Conservation (phyloP, 2,113 vertebrate species). For the Cyprinodon brontotheroides region DNA sequence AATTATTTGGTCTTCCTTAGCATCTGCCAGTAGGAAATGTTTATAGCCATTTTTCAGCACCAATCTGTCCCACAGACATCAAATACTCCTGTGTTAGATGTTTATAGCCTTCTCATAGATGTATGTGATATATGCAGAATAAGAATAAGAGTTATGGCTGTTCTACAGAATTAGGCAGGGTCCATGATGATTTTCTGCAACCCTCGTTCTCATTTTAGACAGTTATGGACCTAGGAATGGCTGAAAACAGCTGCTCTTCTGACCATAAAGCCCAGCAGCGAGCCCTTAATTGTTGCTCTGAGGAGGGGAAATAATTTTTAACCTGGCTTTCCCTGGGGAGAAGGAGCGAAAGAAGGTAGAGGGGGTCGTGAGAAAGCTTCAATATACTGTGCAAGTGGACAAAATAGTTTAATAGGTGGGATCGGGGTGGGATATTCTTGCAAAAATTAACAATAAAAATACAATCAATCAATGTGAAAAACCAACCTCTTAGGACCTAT, state of each 20-base stretch:
- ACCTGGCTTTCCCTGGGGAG: constrained; percentile 52
- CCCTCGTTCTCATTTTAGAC: constrained; percentile 61
- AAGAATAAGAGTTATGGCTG: constrained; percentile 65
- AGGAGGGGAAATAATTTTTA: constrained; percentile 68
- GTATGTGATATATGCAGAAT: constrained; percentile 67
- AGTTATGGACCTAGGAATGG: constrained; percentile 75
- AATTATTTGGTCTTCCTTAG: constrained; percentile 41
- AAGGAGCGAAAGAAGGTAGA: constrained; percentile 42
- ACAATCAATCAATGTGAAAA: no score
- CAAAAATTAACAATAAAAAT: background rate
- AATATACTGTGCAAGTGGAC: constrained; percentile 39
- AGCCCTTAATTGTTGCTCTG: constrained; percentile 76
- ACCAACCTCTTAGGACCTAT: background rate
- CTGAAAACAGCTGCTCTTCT: constrained; percentile 78
- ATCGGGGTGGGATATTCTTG: constrained; percentile 70
- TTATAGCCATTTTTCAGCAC: constrained; percentile 41
- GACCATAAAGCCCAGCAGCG: constrained; percentile 77
- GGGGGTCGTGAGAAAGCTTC: constrained; percentile 15
- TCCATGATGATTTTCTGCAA: constrained; percentile 34
- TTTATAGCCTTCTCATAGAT: constrained; percentile 65
- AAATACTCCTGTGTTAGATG: constrained; percentile 47
- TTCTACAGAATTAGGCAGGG: constrained; percentile 47
- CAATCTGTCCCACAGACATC: constrained; percentile 51
- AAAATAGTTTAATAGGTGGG: constrained; percentile 50
- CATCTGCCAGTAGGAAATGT: constrained; percentile 48